Base-by-base conservation (phyloP, 2,888 invertebrate species). In the Fabriciana adippe region DNA sequence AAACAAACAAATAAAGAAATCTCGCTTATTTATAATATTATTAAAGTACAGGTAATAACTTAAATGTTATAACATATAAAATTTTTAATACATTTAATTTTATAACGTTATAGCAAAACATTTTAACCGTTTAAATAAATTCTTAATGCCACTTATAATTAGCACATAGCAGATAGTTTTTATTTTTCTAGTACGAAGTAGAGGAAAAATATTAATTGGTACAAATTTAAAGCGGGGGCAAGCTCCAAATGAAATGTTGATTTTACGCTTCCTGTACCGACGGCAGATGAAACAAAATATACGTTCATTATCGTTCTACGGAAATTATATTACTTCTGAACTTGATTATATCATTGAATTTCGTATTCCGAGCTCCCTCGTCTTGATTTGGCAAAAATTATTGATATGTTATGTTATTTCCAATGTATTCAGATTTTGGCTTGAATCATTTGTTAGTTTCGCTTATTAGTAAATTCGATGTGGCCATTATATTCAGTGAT, bases 261-360 rank as follows among this genome's bases (percentile, higher is more conserved):
- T 87, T 89, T 87, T 84, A 82, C 83, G 63, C 68, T 69, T 55
- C 66, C 64, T 55, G 68, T 64, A 47, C 62, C 62, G 82, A 78
- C 84, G 84, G 84, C 84, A 85, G 86, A 88, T 85, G 89, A 89
- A 90, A 90, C 89, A 89, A 91, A 90, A 90, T 91, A 88, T 85
- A 88, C 87, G 87, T 90, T 91, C 90, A 89, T 90, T 90, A 90
- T 88, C 82, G 86, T 83, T 81, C 80, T 83, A 82, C 81, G 79
- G 81, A 88, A 89, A 90, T 90, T 85, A 87, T 86, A 89, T 90
- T 89, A 88, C 85, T 82, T 80, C 81, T 75, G 85, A 80, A 84
- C 85, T 88, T 88, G 87, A 87, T 88, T 89, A 89, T 89, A 85
- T 72, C 64, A 70, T 55, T 66, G 31, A 47, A 35, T 53, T 65